These are phyloP conservation scores for Leuctra nigra DNA, from an alignment of 2,888 invertebrate species.

Conservation along the genomic window DNA sequence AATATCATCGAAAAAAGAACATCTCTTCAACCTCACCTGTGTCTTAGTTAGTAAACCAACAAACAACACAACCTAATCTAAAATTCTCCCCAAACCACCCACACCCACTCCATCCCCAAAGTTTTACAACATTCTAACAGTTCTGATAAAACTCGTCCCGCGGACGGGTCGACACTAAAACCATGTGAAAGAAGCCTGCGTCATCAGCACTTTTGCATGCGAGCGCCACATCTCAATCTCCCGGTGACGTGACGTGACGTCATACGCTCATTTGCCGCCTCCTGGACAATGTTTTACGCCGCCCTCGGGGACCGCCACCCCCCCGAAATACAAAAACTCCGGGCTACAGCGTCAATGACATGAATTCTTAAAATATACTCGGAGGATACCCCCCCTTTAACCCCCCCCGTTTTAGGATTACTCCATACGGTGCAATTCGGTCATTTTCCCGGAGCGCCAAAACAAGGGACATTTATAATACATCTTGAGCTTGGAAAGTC, in stretches of 20 bases:
- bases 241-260: neutral
- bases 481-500: neutral
- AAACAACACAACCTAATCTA: too few relatives aligned
- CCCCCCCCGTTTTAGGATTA: conserved; percentile 20
- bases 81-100: too few relatives aligned
- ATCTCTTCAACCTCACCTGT: too few relatives aligned
- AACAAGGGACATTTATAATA: conserved; percentile 6
- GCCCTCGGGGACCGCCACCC: conserved; percentile 13
- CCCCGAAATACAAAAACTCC: too few relatives aligned
- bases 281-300: conserved; percentile 14
- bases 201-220: conserved; percentile 19
- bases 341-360: conserved; percentile 32
- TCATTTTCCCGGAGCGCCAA: conserved; percentile 20
- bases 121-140: too few relatives aligned
- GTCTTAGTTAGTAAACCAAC: too few relatives aligned
- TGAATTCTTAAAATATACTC: conserved; percentile 33
- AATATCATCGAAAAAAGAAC: too few relatives aligned
- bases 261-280: neutral
- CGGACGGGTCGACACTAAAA: too few relatives aligned
- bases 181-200: neutral
- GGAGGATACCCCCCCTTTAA: neutral
- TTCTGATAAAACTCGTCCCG: too few relatives aligned
- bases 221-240: conserved; percentile 5
- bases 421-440: conserved; percentile 26
- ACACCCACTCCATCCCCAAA: too few relatives aligned